Conservation (phyloP, 2,888 invertebrate species). For the Drepana falcataria region DNA sequence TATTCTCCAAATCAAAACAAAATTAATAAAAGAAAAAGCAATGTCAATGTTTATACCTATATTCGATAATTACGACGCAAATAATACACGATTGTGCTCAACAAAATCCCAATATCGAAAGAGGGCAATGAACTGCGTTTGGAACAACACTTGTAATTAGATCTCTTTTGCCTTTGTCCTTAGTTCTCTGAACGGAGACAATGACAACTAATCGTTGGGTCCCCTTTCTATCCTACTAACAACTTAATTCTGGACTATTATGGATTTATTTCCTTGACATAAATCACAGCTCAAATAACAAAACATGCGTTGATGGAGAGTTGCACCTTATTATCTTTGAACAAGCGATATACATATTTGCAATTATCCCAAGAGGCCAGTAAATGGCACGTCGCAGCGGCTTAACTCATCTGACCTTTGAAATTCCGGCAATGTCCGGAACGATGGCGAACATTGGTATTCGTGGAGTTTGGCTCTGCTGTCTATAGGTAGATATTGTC, state of each 20-base stretch:
- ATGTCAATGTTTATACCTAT: too few species aligned
- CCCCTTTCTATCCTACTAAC: constrained; percentile 43
- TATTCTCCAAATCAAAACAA: too few species aligned
- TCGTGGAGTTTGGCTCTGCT: constrained; percentile 26
- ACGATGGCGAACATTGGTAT: constrained; percentile 40
- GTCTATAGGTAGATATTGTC: constrained; percentile 19
- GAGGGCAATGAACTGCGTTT: constrained; percentile 43
- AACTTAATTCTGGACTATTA: constrained; percentile 45
- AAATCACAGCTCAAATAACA: background rate
- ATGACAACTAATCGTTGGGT: constrained; percentile 47
- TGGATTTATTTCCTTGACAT: constrained; percentile 5
- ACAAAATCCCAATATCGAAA: constrained; percentile 1
- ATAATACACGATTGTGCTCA: too few species aligned
- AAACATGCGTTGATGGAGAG: background rate
- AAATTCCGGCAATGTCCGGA: constrained; percentile 47
- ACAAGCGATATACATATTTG: constrained; percentile 19
- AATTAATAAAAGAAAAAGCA: too few species aligned
- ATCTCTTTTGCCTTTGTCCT: constrained; percentile 55
- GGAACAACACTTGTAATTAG: constrained; percentile 48
- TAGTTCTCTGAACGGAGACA: constrained; percentile 49
- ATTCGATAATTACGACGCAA: too few species aligned
- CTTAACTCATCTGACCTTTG: constrained; percentile 46
- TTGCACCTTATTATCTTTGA: background rate
- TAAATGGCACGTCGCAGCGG: constrained; percentile 26
- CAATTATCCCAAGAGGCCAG: constrained; percentile 25